Evolutionary conservation across 2,797 vertebrate genomes (phyloP), one percentile per base, ranked within the genome.

Genomic region (Paratrypauchen microcephalus): DNA sequence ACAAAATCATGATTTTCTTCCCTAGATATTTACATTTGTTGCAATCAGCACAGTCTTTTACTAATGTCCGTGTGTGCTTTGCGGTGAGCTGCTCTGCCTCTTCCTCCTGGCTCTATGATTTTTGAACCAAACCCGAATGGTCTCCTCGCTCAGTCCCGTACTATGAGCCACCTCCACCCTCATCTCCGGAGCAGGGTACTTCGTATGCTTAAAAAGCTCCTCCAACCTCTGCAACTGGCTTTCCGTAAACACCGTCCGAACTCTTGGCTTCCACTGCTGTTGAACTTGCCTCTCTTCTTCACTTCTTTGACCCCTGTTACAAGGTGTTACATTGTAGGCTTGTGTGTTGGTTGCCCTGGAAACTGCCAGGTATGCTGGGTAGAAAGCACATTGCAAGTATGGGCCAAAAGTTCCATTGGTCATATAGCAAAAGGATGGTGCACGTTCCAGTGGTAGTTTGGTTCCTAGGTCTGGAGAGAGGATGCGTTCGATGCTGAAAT

Each of bases 141-240:
- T 63, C 13, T 63, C 61, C 6, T 63, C 61, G 15, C 39, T 63
- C 39, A 63, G 39, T 6, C 39, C 61, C 3, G 36, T 63, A 21
- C 21, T 16, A 5, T 2, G 61, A 2, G n/a, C 61, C 36, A 47
- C 1, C 39, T 63, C 61, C 15, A 6, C 61, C 12, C 61, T 41
- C 36, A 12, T 45, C 5, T 45, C 39, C 13, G 39, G n/a, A 16
- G 11, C 3, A 0, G 61, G 61, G 13, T 63, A 63, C 13, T 23
- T 41, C 2, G 61, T 63, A 3, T 18, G 21, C 39, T 63, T 15
- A 4, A 63, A 63, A 23, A 63, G 61, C 7, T 45, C 61, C 39
- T 63, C 61, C 21, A 63, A 21, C 61, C 39, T 45, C 39, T 63
- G 39, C 61, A 63, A 11, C 61, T 63, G 61, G 45, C n/a, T 47